Conservation (phyloP, 2,113 vertebrate species). For the Petaurus breviceps region DNA sequence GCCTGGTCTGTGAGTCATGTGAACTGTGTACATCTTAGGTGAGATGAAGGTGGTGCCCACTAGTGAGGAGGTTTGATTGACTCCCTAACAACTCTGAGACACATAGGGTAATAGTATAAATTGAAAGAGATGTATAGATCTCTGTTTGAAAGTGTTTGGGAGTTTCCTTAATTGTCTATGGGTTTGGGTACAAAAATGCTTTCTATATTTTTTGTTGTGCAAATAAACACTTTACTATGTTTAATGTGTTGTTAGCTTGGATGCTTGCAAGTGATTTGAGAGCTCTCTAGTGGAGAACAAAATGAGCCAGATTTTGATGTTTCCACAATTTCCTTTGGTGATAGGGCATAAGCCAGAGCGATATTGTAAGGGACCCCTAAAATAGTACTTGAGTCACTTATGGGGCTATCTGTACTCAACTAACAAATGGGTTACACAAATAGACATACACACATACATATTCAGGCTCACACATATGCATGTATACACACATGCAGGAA, state of each 20-base stretch:
- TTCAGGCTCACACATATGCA: background rate
- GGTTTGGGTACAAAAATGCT: background rate
- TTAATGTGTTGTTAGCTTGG: background rate
- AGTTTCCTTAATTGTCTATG: background rate
- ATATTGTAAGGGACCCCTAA: background rate
- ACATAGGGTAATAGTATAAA: background rate
- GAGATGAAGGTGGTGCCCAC: background rate
- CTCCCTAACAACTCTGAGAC: background rate
- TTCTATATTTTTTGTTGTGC: background rate
- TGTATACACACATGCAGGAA: background rate
- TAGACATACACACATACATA: too few relatives aligned
- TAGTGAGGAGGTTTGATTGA: background rate
- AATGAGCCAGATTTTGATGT: background rate
- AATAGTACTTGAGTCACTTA: background rate
- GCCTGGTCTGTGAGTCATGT: background rate
- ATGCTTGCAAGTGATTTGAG: background rate
- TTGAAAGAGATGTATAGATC: background rate
- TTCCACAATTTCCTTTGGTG: background rate
- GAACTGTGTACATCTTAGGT: background rate
- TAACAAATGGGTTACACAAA: background rate
- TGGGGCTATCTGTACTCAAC: background rate
- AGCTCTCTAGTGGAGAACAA: background rate
- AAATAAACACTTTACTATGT: background rate
- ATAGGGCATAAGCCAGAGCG: background rate
- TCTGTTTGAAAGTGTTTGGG: background rate